Evolutionary conservation across 2,113 vertebrate genomes (phyloP), one percentile per base, ranked within the genome.

Genomic region (Aspidoscelis tigris): DNA sequence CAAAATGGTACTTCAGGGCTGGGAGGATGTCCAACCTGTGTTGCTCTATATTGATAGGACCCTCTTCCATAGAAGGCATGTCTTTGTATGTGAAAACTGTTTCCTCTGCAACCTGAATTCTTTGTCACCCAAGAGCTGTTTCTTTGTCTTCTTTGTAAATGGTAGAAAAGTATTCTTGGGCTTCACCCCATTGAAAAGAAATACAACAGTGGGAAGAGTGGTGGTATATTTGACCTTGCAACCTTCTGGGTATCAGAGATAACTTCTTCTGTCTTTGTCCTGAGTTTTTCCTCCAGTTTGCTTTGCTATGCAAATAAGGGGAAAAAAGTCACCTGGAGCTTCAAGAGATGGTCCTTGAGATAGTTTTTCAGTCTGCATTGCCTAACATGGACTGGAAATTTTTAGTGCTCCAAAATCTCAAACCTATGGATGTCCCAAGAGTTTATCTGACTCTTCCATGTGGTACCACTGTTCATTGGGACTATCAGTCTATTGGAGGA

Each of bases 1-100:
- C 58, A 61, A 61, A 61, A 61, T 4, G 14, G 14, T 24, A 61
- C 18, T 61, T 61, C 2, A 18, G 14, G 12, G 58, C 33, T 1
- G 12, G 14, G 4, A 18, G 4, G 18, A 61, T 4, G 14, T 16
- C 58, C 58, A 61, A 61, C 18, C 18, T 16, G 18, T 16, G 14
- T 18, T 61, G 58, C 14, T 26, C 41, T 9, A 24, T 6, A 3
- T 0, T 7, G 43, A 1, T 1, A 1, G 14, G 1, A 2, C 24
- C 6, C 43, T 47, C 14, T 14, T 47, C 43, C 44, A 3, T 39
- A 9, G 33, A 61, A 2, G 55, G 2, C 16, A 64, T 22, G n/a
- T 24, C 68, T 44, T 50, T 43, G 50, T 20, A 5, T 33, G 16
- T 41, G 43, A 39, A 0, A 26, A 39, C 26, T 2, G 18, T 12